Percentiles rank a stretch among this genome's conserved stretches.
These are phyloP conservation scores for Lithophane socia DNA, from an alignment of 2,888 invertebrate genomes.

Conservation along the genomic window DNA sequence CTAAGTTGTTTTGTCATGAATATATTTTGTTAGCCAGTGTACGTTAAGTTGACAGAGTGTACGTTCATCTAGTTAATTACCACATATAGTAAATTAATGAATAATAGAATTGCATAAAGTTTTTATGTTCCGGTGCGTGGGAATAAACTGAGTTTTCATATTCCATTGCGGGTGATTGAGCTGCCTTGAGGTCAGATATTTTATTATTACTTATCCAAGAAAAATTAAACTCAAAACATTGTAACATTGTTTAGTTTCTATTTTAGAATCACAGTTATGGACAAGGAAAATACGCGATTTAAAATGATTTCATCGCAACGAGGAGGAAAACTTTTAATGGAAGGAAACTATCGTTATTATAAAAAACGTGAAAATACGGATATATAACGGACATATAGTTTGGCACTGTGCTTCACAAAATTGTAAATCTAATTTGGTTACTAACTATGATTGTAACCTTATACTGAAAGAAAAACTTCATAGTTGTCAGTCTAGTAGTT, in stretches of 20 bases:
- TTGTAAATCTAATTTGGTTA: constrained; percentile 19
- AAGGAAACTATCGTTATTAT: constrained; percentile 39
- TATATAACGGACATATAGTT: constrained; percentile 37
- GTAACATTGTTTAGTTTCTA: constrained; percentile 4
- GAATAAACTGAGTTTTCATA: constrained; percentile 20
- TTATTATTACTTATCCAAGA: constrained; percentile 34
- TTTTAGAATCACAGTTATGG: constrained; percentile 20
- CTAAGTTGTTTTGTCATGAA: constrained; percentile 25
- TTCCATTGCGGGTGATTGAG: constrained; percentile 34
- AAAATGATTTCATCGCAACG: constrained; percentile 44
- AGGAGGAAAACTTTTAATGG: constrained; percentile 37
- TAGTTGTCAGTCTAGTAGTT: constrained; percentile 32
- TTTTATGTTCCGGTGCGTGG: constrained; percentile 8
- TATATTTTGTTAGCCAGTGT: constrained; percentile 11
- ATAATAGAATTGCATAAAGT: constrained; percentile 9
- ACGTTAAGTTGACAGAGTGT: constrained; percentile 4
- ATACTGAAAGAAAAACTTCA: constrained; percentile 22
- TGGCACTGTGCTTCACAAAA: constrained; percentile 34
- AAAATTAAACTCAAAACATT: constrained; percentile 28
- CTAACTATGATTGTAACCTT: constrained; percentile 7
- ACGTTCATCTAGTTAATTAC: not conserved
- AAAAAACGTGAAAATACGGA: constrained; percentile 41
- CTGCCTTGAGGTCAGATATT: constrained; percentile 33
- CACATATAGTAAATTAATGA: not conserved
- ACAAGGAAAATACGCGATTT: constrained; percentile 28